These are phyloP conservation scores for Allolobophora icterica DNA, from an alignment of 2,888 invertebrate genomes.

Conservation along the genomic window DNA sequence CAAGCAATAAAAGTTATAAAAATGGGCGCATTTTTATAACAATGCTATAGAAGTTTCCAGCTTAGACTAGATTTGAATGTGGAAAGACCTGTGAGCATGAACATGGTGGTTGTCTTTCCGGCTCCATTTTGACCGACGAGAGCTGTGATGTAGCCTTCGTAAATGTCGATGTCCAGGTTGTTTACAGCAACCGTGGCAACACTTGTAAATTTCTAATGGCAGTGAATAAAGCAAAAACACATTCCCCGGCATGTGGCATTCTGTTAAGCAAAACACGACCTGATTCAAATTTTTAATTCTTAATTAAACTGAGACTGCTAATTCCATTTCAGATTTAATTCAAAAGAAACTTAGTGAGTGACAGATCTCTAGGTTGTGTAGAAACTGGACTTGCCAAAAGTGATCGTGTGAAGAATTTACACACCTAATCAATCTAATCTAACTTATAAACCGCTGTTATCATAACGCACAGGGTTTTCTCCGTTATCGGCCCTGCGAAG, in stretches of 20 bases:
- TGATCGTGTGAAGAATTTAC: neutral
- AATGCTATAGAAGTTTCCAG: no score
- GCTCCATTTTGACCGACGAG: constrained; percentile 87
- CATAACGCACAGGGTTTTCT: no score
- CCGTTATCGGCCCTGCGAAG: no score
- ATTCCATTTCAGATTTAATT: neutral
- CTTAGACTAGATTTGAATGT: neutral
- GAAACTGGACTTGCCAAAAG: neutral
- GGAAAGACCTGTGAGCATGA: constrained; percentile 79
- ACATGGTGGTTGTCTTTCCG: constrained; percentile 90
- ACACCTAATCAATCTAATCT: neutral
- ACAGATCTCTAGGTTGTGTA: neutral
- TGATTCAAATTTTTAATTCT: neutral
- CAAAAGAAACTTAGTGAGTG: neutral
- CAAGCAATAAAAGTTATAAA: no score
- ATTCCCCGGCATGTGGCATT: neutral
- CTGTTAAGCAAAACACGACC: neutral
- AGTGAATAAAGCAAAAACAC: neutral
- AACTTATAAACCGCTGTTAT: no score
- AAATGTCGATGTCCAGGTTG: constrained; percentile 77
- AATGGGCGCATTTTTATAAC: no score
- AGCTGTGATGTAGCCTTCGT: constrained; percentile 83
- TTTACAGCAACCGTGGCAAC: constrained; percentile 70
- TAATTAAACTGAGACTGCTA: neutral
- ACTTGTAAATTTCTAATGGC: neutral